Evolutionary conservation across 2,113 vertebrate genomes (phyloP).

Genomic region (Hirundichthys speculiger): DNA sequence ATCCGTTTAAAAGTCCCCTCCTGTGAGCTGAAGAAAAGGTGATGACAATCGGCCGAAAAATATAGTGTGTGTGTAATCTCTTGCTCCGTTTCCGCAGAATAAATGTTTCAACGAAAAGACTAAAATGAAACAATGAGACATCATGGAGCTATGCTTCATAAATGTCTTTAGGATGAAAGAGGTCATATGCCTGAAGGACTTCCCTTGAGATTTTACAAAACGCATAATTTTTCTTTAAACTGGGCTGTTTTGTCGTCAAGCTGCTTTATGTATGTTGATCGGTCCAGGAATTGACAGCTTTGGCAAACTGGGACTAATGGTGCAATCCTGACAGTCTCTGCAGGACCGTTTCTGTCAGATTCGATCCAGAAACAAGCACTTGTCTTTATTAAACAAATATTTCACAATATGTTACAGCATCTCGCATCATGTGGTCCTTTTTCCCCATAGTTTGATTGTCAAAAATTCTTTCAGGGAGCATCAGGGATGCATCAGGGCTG

Average conservation of each 20-base stretch:
- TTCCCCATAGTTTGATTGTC: not conserved
- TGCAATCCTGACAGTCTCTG: constrained; percentile 3
- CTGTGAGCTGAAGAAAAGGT: constrained; percentile 48
- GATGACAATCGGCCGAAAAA: constrained; percentile 22
- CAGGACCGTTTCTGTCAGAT: not conserved
- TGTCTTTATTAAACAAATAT: constrained; percentile 4
- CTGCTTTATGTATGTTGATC: not conserved
- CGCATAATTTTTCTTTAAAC: not conserved
- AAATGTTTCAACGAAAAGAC: not conserved
- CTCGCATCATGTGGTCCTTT: constrained; percentile 39
- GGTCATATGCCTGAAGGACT: constrained; percentile 12
- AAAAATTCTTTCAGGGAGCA: no score
- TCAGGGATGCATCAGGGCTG: not conserved
- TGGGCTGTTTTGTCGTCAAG: not conserved
- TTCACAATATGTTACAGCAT: constrained; percentile 31
- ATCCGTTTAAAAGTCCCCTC: constrained; percentile 55
- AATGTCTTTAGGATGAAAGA: constrained; percentile 12
- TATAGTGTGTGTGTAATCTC: constrained; percentile 32
- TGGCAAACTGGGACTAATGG: constrained; percentile 3
- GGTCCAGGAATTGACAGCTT: constrained; percentile 10
- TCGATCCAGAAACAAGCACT: constrained; percentile 5
- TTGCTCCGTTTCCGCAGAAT: constrained; percentile 26
- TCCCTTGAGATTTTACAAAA: constrained; percentile 18
- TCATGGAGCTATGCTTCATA: constrained; percentile 18
- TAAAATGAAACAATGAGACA: constrained; percentile 25